These are phyloP conservation scores for Brenthis ino DNA, from an alignment of 2,888 invertebrate genomes.

Conservation along the genomic window DNA sequence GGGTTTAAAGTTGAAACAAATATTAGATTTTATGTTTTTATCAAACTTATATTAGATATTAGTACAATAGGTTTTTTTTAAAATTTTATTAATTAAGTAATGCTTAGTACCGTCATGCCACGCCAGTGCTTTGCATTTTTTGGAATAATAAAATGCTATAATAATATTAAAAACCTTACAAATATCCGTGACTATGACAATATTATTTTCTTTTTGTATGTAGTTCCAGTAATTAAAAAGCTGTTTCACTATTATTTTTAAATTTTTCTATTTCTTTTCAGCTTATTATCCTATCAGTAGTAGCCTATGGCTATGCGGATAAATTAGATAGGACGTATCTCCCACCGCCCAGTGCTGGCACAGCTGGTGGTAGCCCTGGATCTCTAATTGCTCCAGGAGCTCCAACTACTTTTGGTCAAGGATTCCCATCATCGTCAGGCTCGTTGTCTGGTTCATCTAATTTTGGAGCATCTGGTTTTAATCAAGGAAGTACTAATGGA, in stretches of 20 bases:
- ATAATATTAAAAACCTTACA: too few relatives aligned
- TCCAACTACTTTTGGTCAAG: conserved; percentile 33
- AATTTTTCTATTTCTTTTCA: conserved; percentile 48
- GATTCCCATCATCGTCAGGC: conserved; percentile 18
- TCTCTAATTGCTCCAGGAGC: conserved; percentile 59
- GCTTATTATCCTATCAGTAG: conserved; percentile 66
- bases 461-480: conserved; percentile 31
- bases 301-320: conserved; percentile 70
- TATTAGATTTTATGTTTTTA: background rate
- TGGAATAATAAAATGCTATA: too few relatives aligned
- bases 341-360: conserved; percentile 67
- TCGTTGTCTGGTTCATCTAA: conserved; percentile 30
- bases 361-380: conserved; percentile 72
- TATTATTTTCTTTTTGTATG: too few relatives aligned
- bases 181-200: too few relatives aligned
- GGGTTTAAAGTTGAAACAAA: background rate
- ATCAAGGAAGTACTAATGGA: conserved; percentile 8
- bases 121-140: too few relatives aligned
- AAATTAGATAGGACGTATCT: conserved; percentile 74
- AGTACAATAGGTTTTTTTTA: too few relatives aligned
- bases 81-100: too few relatives aligned
- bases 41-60: too few relatives aligned
- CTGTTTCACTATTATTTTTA: too few relatives aligned
- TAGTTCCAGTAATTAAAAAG: too few relatives aligned
- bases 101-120: too few relatives aligned